These are phyloP conservation scores for Chrysotoxum bicinctum DNA, from an alignment of 2,888 invertebrate genomes.

Conservation along the genomic window DNA sequence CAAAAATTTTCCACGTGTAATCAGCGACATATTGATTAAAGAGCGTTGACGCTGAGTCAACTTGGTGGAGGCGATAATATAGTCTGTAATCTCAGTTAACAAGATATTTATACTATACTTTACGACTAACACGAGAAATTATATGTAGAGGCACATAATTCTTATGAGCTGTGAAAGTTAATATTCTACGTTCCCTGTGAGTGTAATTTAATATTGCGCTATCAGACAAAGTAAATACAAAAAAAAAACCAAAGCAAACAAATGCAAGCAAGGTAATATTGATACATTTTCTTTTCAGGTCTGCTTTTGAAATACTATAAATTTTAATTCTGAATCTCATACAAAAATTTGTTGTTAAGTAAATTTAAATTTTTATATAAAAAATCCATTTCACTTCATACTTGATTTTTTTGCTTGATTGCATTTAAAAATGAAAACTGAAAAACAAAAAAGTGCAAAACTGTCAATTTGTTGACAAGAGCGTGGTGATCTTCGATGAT, in stretches of 20 bases:
- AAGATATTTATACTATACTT: neutral
- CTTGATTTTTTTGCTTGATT: neutral
- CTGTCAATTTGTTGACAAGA: neutral
- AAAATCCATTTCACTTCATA: neutral
- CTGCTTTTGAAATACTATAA: neutral
- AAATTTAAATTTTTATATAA: neutral
- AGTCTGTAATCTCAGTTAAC: neutral
- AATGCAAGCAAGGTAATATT: neutral
- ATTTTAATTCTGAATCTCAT: neutral
- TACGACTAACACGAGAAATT: neutral
- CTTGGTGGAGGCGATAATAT: neutral
- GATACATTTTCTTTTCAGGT: neutral
- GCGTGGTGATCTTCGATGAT: constrained; percentile 21
- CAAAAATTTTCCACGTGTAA: constrained; percentile 14
- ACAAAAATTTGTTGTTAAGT: neutral
- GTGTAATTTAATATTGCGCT: neutral
- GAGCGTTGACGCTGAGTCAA: constrained; percentile 8
- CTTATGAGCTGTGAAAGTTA: neutral
- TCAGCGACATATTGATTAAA: constrained; percentile 8
- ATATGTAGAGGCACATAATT: neutral
- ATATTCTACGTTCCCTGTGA: neutral
- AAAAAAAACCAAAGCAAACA: neutral
- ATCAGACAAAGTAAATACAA: neutral
- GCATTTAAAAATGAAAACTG: neutral
- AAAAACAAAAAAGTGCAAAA: neutral